Conservation (phyloP, 2,797 vertebrate genomes). For the Falco rusticolus region DNA sequence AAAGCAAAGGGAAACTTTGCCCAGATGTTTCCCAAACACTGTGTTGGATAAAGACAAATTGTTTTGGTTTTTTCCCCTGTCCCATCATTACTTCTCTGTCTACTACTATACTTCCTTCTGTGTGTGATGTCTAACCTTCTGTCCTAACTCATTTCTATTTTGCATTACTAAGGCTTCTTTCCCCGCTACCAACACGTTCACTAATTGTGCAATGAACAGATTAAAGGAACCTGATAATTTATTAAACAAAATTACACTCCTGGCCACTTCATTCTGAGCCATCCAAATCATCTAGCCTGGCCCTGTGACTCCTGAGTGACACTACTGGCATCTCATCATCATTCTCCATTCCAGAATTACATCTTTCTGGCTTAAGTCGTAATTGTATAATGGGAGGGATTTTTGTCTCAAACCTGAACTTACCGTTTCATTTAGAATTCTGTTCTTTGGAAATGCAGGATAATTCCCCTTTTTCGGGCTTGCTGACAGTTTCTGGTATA, state of each 20-base stretch:
- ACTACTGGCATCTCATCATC: background rate
- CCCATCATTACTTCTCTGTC: background rate
- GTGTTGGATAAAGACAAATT: background rate
- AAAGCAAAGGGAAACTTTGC: background rate
- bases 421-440: background rate
- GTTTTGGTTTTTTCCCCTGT: background rate
- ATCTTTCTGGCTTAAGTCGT: background rate
- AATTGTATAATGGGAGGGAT: background rate
- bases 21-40: background rate
- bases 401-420: background rate
- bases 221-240: background rate
- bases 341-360: background rate
- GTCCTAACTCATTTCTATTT: background rate
- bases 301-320: background rate
- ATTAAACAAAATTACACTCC: background rate
- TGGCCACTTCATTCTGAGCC: background rate
- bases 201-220: background rate
- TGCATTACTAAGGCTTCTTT: background rate
- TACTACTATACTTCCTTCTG: background rate
- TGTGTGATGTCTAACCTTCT: background rate
- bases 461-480: background rate
- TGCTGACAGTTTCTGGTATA: background rate
- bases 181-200: rapidly evolving
- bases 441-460: background rate
- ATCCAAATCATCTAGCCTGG: background rate